Percentiles rank a stretch among this genome's conserved stretches.
These are phyloP conservation scores for Ennomos quercinarius DNA, from an alignment of 2,888 invertebrate species.

Conservation along the genomic window DNA sequence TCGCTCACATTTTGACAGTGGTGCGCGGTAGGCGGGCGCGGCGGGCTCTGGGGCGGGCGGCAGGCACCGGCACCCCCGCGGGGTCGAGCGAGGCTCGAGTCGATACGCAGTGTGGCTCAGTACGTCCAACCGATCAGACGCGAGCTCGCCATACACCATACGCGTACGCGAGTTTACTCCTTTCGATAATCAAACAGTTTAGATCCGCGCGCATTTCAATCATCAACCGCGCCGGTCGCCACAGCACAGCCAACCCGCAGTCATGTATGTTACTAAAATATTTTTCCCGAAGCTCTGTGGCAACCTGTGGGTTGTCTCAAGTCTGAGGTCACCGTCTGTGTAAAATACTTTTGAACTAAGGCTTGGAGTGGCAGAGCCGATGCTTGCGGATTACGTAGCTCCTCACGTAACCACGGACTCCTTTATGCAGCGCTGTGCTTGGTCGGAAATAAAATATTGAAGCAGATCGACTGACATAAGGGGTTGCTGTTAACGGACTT, in stretches of 20 bases:
- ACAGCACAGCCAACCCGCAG: conserved; percentile 3
- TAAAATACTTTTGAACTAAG: conserved; percentile 5
- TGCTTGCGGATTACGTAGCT: conserved; percentile 8
- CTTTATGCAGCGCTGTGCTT: neutral
- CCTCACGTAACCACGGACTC: neutral
- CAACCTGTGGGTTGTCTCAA: conserved; percentile 24
- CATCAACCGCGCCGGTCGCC: conserved; percentile 17
- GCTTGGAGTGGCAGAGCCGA: conserved; percentile 1
- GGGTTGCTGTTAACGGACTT: neutral
- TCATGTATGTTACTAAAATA: conserved; percentile 16
- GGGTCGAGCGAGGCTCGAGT: conserved; percentile 47
- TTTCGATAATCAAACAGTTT: conserved; percentile 27
- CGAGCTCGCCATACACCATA: conserved; percentile 42
- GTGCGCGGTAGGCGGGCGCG: conserved; percentile 70
- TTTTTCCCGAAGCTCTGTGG: neutral
- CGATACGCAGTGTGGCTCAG: conserved; percentile 75
- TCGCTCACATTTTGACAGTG: conserved; percentile 52
- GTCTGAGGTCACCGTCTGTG: conserved; percentile 7
- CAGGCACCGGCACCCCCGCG: conserved; percentile 50
- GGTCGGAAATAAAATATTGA: neutral
- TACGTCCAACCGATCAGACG: conserved; percentile 57
- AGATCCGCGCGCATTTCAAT: conserved; percentile 2
- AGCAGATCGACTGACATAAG: neutral
- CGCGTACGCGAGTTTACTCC: conserved; percentile 47
- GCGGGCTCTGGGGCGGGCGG: conserved; percentile 59